phyloP scores from a whole-genome alignment of 2,113 vertebrate species.

The Lepus americanus region DNA sequence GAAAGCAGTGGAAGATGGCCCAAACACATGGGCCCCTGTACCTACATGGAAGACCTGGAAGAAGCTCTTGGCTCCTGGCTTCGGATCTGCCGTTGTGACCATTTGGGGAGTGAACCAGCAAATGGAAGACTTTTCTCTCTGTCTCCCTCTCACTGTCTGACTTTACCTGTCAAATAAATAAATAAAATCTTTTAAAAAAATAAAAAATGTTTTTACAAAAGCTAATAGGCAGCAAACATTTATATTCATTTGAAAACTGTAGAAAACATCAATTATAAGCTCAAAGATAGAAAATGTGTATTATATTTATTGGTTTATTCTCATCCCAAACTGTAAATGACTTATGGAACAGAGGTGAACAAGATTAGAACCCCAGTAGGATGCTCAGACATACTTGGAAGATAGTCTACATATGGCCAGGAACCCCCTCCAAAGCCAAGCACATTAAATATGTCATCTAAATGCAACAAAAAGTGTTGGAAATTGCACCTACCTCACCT shows the following conservation, averaged over 20 bases:
- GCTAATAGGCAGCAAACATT: not conserved
- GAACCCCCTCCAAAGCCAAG: not conserved
- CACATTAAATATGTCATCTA: not conserved
- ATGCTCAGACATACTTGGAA: not conserved
- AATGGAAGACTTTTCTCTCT: too few relatives aligned
- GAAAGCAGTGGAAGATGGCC: too few relatives aligned
- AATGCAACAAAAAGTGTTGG: not conserved
- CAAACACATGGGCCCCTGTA: too few relatives aligned
- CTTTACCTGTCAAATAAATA: too few relatives aligned
- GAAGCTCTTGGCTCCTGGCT: too few relatives aligned
- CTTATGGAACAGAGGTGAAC: not conserved
- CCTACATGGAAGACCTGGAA: too few relatives aligned
- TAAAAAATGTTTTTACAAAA: not conserved
- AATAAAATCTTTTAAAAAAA: too few relatives aligned
- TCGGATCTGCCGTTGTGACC: too few relatives aligned
- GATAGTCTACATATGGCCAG: not conserved
- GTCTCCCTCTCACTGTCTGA: too few relatives aligned
- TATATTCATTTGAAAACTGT: not conserved
- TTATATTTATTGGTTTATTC: not conserved
- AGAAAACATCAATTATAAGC: not conserved
- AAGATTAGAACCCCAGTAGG: not conserved
- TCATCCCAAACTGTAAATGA: not conserved
- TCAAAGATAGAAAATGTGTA: not conserved
- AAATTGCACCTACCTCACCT: not conserved
- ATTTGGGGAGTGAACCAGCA: too few relatives aligned